Conservation (phyloP, 2,797 vertebrate species). For the Chaunax sp. region DNA sequence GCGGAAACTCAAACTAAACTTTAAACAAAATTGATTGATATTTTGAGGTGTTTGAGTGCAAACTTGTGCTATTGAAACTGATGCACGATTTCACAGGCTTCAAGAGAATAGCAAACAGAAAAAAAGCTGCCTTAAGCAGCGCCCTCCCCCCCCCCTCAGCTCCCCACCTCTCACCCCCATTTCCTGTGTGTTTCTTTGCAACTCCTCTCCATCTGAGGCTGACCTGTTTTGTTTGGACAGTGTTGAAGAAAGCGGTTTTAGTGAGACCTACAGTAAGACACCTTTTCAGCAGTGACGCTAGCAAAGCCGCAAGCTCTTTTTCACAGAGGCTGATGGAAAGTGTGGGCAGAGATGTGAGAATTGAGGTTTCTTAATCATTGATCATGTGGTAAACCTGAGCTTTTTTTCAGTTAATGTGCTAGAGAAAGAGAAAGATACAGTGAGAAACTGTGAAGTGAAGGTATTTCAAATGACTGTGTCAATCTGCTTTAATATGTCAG, state of each 20-base stretch:
- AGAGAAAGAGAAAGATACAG: not conserved
- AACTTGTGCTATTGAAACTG: slow-evolving; percentile 27
- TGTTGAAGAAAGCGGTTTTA: slow-evolving; percentile 76
- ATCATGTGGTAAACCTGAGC: not conserved
- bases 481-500: too few relatives aligned
- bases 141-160: not conserved
- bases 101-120: slow-evolving; percentile 46
- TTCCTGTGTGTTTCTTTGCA: slow-evolving; percentile 82
- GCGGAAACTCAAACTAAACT: not conserved
- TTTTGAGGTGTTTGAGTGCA: slow-evolving; percentile 10
- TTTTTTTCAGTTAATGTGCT: not conserved
- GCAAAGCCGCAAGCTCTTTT: slow-evolving; percentile 52
- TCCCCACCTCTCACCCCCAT: slow-evolving; percentile 48
- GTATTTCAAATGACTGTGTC: too few relatives aligned
- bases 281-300: slow-evolving; percentile 33
- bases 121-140: slow-evolving; percentile 40
- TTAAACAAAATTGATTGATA: not conserved
- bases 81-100: slow-evolving; percentile 28
- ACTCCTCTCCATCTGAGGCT: slow-evolving; percentile 65
- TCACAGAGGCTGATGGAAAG: slow-evolving; percentile 17
- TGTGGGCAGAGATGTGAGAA: not conserved
- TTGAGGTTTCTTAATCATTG: not conserved
- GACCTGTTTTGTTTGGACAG: slow-evolving; percentile 80
- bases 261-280: slow-evolving; percentile 60
- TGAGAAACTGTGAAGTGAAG: too few relatives aligned